Percentiles rank a stretch among this genome's conserved stretches.
Conservation (phyloP, 2,888 invertebrate genomes). For the Amphipoea lucens region DNA sequence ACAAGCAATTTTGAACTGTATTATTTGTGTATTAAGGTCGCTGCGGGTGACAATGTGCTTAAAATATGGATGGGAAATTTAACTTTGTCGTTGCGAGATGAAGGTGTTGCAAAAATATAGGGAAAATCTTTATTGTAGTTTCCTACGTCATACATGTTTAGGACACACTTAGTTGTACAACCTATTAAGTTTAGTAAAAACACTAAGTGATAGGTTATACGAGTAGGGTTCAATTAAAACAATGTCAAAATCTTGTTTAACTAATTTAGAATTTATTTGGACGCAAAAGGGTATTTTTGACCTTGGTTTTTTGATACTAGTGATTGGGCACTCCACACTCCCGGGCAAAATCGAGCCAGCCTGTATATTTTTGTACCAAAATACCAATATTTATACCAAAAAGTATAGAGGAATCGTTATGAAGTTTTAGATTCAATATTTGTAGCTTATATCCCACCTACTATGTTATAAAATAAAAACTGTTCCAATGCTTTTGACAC, state of each 20-base stretch:
- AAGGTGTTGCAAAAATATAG: conserved; percentile 34
- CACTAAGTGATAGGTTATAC: not conserved
- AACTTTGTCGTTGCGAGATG: conserved; percentile 25
- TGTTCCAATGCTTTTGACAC: not conserved
- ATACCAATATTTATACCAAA: not conserved
- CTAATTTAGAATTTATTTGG: not conserved
- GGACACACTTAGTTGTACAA: not conserved
- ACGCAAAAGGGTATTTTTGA: not conserved
- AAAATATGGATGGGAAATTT: conserved; percentile 40
- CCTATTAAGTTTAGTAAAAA: not conserved
- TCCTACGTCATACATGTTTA: not conserved
- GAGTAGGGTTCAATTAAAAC: not conserved
- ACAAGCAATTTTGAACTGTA: conserved; percentile 50
- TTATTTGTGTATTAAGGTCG: conserved; percentile 21
- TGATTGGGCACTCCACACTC: not conserved
- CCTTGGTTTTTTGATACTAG: not conserved
- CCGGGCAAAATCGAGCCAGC: not conserved
- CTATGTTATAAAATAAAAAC: not conserved
- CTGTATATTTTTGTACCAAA: not conserved
- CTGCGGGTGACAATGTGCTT: conserved; percentile 6
- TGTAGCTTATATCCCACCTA: not conserved
- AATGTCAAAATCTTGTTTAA: not conserved
- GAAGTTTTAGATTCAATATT: not conserved
- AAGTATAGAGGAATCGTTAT: not conserved
- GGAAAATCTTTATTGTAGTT: conserved; percentile 6